Evolutionary conservation across 2,888 invertebrate genomes (phyloP), one percentile per base, ranked within the genome.

Genomic region (Nezara viridula): DNA sequence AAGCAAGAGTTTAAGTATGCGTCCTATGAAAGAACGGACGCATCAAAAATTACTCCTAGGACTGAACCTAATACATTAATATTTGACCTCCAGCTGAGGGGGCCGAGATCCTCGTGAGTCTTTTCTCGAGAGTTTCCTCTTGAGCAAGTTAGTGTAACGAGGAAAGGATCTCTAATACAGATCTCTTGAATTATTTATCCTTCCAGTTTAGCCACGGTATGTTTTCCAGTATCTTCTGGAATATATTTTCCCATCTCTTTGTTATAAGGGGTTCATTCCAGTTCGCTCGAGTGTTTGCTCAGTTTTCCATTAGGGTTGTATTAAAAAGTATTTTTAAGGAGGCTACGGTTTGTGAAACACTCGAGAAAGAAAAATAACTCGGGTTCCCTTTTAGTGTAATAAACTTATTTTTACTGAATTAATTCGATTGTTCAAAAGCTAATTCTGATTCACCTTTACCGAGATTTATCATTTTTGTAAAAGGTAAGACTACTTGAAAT

Each of bases 141-240:
- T 73, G 66, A 73, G 66, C 9, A 73, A 73, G 66, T 73, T 73
- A 37, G 21, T 32, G 66, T 37, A 73, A 37, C 66, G 66, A 73
- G 37, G 3, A n/a, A 14, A 44, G 81, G 81, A 81, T 47, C 81
- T 81, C 81, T 81, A 47, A 81, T 81, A 47, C 14, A 44, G n/a
- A 81, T 44, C 81, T 81, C 44, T n/a, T 81, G 44, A 81, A 81
- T 44, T 81, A 81, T 81, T 81, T 47, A 81, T n/a, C 81, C 9
- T 44, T 81, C 44, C 81, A 40, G 66, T 73, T 73, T 73, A 37
- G 4, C 32, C 66, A 0, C 5, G 19, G 37, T 7, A n/a, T 66
- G 66, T 73, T 73, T n/a, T 73, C 66, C 66, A 73, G 66, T 73
- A 32, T 37, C 66, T 73, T 73, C 19, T 37, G 19, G 32, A 73